A percentile compares a stretch with the other conserved stretches of the same genome.
These are phyloP conservation scores for Coccyzus lansbergi DNA, from an alignment of 2,797 vertebrate genomes.

Conservation along the genomic window DNA sequence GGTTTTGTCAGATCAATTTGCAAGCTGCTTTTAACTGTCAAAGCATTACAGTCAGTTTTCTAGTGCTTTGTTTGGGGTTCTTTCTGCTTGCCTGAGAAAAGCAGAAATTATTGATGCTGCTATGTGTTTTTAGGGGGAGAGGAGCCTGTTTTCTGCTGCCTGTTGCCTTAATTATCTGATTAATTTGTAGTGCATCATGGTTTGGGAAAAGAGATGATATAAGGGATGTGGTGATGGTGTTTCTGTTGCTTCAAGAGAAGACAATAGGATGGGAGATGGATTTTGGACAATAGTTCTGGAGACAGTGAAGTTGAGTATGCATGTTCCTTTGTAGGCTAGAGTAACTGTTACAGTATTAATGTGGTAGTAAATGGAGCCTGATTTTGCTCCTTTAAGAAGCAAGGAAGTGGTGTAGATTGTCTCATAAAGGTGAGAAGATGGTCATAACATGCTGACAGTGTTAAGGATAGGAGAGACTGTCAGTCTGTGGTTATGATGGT, in stretches of 20 bases:
- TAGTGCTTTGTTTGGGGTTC: not conserved
- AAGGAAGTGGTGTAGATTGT: not conserved
- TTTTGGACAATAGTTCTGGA: not conserved
- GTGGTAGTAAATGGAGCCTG: not conserved
- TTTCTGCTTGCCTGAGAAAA: not conserved
- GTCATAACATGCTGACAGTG: not conserved
- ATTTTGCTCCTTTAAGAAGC: not conserved
- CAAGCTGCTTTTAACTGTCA: constrained; percentile 35
- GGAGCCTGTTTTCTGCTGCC: not conserved
- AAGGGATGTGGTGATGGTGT: not conserved
- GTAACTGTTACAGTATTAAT: not conserved
- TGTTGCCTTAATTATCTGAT: not conserved
- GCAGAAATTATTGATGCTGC: not conserved
- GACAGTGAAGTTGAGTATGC: not conserved
- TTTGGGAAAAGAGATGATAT: not conserved
- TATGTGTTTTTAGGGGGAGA: not conserved
- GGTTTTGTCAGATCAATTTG: constrained; percentile 22
- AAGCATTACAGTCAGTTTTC: constrained; percentile 3
- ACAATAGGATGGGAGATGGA: not conserved
- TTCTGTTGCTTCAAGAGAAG: not conserved
- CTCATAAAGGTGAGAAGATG: not conserved
- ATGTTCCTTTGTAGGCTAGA: not conserved
- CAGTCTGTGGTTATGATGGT: not conserved
- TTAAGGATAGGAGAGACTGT: not conserved
- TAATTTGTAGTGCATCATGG: not conserved